Percentiles rank a stretch among this genome's conserved stretches.
phyloP scores from a whole-genome alignment of 2,888 invertebrate genomes.

The Drosophila siamana region DNA sequence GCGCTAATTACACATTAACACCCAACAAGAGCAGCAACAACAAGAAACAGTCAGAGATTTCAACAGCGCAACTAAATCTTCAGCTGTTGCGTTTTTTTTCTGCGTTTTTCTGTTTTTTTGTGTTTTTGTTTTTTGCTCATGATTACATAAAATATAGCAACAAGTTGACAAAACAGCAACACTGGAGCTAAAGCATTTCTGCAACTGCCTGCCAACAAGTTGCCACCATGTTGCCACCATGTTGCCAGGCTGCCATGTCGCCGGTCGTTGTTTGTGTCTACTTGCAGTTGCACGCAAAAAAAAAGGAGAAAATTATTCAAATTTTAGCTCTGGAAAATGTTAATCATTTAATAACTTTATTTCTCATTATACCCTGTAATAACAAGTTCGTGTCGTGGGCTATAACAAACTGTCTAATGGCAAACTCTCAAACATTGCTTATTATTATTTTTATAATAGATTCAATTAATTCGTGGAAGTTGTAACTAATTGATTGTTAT shows the following conservation, averaged over 20 bases:
- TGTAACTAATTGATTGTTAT: too few relatives aligned
- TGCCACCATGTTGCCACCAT: constrained; percentile 18
- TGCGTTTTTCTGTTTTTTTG: background rate
- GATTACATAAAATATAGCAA: constrained; percentile 71
- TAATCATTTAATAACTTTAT: constrained; percentile 64
- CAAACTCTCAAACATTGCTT: too few relatives aligned
- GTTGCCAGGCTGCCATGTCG: background rate
- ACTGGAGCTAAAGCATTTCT: constrained; percentile 16
- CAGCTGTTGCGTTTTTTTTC: constrained; percentile 30
- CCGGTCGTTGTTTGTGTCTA: constrained; percentile 5
- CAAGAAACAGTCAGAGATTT: constrained; percentile 45
- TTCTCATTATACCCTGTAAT: constrained; percentile 17
- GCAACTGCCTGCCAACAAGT: constrained; percentile 20
- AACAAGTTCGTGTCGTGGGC: background rate
- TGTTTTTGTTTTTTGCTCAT: constrained; percentile 25
- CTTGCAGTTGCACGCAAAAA: constrained; percentile 18
- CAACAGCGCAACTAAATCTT: constrained; percentile 63
- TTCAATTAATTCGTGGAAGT: background rate
- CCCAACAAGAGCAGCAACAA: constrained; percentile 29
- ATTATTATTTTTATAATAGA: too few relatives aligned
- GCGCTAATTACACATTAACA: constrained; percentile 74
- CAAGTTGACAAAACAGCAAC: constrained; percentile 57
- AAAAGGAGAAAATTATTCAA: constrained; percentile 1
- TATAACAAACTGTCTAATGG: background rate
- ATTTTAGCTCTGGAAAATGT: constrained; percentile 37